Evolutionary conservation across 2,888 invertebrate species (phyloP), one percentile per base, ranked within the genome.

Genomic region (Macrosoma leucophasiata): DNA sequence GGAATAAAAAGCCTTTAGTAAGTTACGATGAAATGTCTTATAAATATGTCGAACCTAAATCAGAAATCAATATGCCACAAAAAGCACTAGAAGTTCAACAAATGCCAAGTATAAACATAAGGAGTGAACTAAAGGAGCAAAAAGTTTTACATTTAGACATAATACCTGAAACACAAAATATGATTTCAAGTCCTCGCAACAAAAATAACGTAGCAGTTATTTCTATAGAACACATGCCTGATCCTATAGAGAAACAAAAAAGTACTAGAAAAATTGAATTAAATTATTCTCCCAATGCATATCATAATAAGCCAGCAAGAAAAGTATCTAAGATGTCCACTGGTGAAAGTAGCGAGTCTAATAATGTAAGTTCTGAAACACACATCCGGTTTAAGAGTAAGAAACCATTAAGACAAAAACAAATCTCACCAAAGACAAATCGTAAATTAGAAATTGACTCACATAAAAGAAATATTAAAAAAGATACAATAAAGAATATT

Each of bases 81-180:
- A 74, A 62, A 50, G 36, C 46, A 29, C 58, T 86, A 37, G 56
- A 70, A 46, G 50, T 84, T 43, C 86, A 86, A 64, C 58, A 65
- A 46, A 77, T 86, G 77, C 86, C 86, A 27, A 66, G 75, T 33
- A 76, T 87, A 39, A 78, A 75, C 50, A 87, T 87, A 41, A 73
- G 81, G 54, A 72, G 81, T 43, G 75, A 81, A 52, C 55, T 86
- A 13, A 81, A 68, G 30, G 66, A 74, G 38, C 86, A 86, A 55
- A 84, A 73, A 58, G 82, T 86, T 36, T 65, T 86, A 35, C 69
- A 78, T 15, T 61, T 87, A 47, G 75, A 84, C 50, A 87, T 87
- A 49, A 47, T 71, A 50, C 81, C 86, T 13, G 65, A 74, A 25
- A 46, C 32, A 27, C 52, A 47, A 4, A 48, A 53, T 33, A 38